A percentile compares a stretch with the other conserved stretches of the same genome.
phyloP scores from a whole-genome alignment of 1,140 invertebrate species.

The Bombus superbus region DNA sequence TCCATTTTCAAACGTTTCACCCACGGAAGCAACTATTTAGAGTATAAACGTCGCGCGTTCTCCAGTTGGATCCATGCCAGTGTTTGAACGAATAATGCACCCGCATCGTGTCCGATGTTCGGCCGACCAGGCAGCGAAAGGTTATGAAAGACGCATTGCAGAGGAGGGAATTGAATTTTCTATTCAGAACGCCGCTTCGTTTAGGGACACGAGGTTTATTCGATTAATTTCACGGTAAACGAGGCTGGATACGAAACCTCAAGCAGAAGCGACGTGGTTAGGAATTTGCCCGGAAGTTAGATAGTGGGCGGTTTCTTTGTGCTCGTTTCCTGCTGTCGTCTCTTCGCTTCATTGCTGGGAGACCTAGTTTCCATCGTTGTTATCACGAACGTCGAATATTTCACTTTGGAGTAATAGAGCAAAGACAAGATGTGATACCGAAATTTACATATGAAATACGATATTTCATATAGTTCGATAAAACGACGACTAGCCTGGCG shows the following conservation, averaged over 20 bases:
- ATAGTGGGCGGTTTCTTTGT: not conserved
- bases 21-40: not conserved
- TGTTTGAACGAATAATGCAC: not conserved
- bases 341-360: not conserved
- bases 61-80: not conserved
- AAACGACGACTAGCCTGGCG: no score
- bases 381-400: no score
- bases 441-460: no score
- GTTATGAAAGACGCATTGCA: slow-evolving; percentile 22
- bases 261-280: not conserved
- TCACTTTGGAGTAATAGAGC: no score
- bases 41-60: not conserved
- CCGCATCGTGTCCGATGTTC: slow-evolving; percentile 1
- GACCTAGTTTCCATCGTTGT: no score
- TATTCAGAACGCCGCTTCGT: not conserved
- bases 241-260: not conserved
- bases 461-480: no score
- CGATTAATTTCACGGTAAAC: not conserved
- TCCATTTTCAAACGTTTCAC: not conserved
- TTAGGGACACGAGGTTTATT: not conserved
- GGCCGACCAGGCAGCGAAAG: not conserved
- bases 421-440: no score
- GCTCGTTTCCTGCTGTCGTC: not conserved
- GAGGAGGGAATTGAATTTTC: not conserved
- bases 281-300: slow-evolving; percentile 19